phyloP scores from a whole-genome alignment of 2,797 vertebrate genomes.

The Vespertilio murinus region DNA sequence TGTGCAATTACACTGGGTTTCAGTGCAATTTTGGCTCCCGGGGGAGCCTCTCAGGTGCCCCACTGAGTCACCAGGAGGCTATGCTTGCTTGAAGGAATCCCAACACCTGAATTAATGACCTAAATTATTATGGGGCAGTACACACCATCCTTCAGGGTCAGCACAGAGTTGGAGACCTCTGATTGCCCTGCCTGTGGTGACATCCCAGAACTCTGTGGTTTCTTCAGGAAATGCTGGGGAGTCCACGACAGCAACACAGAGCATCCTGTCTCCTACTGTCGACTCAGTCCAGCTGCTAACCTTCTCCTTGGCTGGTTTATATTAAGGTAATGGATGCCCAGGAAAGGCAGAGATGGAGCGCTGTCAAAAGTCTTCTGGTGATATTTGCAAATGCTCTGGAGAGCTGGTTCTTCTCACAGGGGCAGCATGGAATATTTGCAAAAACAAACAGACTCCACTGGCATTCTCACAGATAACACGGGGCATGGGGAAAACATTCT shows the following conservation, averaged over 20 bases:
- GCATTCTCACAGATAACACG: neutral
- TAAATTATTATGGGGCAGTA: too few species aligned
- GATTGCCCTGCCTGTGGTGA: too few species aligned
- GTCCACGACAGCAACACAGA: neutral
- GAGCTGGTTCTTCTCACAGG: neutral
- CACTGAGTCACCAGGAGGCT: neutral
- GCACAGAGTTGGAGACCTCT: neutral
- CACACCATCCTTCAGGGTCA: neutral
- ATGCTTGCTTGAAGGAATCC: neutral
- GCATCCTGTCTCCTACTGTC: neutral
- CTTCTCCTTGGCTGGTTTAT: neutral
- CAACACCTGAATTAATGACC: too few species aligned
- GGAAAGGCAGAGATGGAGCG: neutral
- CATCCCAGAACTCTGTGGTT: neutral
- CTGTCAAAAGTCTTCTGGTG: neutral
- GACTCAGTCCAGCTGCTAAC: neutral
- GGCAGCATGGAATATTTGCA: conserved; percentile 25
- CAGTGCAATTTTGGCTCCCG: neutral
- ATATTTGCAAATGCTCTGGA: neutral
- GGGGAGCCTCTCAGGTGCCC: neutral
- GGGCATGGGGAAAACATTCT: neutral
- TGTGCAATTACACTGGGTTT: neutral
- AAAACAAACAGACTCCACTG: neutral
- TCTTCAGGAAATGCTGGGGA: neutral
- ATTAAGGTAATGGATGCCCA: neutral